Conservation (phyloP, 35 echinoderm and acorn worm genomes). For the Lytechinus variegatus region DNA sequence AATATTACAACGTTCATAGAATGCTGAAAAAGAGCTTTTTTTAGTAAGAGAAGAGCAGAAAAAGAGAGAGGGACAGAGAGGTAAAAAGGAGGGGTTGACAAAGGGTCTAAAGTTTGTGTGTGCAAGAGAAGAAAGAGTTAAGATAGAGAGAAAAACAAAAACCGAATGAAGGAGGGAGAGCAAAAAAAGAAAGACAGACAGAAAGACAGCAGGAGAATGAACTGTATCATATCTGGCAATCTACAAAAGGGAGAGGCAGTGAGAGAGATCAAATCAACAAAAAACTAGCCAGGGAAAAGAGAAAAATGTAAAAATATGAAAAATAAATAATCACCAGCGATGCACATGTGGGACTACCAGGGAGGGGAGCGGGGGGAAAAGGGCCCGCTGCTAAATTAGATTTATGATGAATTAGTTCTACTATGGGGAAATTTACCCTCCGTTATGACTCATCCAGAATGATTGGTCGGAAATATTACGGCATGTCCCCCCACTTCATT, state of each 20-base stretch:
- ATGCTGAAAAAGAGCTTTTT: neutral
- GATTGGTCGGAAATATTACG: constrained; percentile 7
- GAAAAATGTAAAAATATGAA: too few species aligned
- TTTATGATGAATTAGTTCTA: constrained; percentile 6
- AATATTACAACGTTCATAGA: neutral
- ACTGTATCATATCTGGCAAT: too few species aligned
- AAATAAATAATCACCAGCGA: neutral
- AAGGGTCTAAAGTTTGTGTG: neutral
- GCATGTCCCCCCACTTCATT: neutral
- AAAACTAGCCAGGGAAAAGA: neutral
- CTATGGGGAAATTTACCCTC: constrained; percentile 17
- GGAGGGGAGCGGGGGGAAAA: neutral
- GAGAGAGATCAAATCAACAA: neutral
- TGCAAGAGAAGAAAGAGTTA: neutral
- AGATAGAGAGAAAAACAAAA: neutral
- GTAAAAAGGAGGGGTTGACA: too few species aligned
- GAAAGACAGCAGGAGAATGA: neutral
- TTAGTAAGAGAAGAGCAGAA: neutral
- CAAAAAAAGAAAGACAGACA: neutral
- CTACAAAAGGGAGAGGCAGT: too few species aligned
- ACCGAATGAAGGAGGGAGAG: neutral
- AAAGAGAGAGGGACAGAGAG: neutral
- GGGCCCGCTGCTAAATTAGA: neutral
- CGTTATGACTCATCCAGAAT: neutral
- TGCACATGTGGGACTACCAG: neutral